Evolutionary conservation across 2,113 vertebrate genomes (phyloP).

Genomic region (Ptychochromis oligacanthus): DNA sequence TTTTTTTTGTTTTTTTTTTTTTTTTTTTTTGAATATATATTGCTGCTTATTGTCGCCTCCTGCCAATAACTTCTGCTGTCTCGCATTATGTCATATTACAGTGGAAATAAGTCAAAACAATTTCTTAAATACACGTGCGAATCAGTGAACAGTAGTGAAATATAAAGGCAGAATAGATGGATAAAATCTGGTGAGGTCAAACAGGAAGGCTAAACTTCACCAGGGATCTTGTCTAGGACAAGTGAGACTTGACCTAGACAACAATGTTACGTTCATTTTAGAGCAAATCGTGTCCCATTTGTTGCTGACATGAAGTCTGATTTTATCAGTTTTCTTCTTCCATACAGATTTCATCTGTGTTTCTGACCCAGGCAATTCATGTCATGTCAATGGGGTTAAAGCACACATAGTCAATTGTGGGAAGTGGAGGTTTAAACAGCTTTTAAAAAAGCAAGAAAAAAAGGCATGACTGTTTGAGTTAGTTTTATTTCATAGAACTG

Average conservation of each 20-base stretch:
- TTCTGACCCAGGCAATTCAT: not conserved
- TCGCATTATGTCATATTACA: not conserved
- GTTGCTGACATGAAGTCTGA: not conserved
- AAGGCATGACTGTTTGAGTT: not conserved
- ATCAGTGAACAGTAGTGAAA: not conserved
- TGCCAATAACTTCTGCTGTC: not conserved
- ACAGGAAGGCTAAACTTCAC: slow-evolving; percentile 54
- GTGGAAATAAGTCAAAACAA: not conserved
- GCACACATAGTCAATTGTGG: not conserved
- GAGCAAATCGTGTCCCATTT: not conserved
- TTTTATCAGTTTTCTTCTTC: not conserved
- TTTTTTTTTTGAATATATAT: not conserved
- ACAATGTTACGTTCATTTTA: not conserved
- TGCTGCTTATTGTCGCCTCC: not conserved
- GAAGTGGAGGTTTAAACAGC: slow-evolving; percentile 31
- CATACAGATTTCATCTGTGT: not conserved
- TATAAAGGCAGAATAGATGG: not conserved
- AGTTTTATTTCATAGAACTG: not conserved
- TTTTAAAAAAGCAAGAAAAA: slow-evolving; percentile 4
- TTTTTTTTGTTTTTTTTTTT: too few relatives aligned
- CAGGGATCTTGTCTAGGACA: slow-evolving; percentile 33
- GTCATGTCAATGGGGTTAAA: slow-evolving; percentile 23
- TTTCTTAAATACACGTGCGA: not conserved
- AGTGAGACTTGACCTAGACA: slow-evolving; percentile 21
- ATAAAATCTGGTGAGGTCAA: slow-evolving; percentile 40